phyloP scores from a whole-genome alignment of 1,140 invertebrate genomes.

The Elymnias hypermnestra region DNA sequence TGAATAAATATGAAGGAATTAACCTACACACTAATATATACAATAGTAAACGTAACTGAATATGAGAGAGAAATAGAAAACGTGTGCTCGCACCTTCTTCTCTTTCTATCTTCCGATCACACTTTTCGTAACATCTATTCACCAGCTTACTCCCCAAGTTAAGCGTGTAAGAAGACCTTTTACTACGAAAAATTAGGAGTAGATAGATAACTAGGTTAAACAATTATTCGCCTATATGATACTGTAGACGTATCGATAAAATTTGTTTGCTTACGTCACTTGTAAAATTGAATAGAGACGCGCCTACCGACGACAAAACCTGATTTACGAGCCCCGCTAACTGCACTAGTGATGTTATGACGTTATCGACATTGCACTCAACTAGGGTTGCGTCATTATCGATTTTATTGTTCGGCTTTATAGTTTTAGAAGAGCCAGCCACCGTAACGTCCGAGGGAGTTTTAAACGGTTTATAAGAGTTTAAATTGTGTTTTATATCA shows the following conservation, averaged over 20 bases:
- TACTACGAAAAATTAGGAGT: too few relatives aligned
- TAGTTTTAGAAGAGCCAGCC: constrained; percentile 1
- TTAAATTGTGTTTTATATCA: background rate
- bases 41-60: too few relatives aligned
- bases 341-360: constrained; percentile 41
- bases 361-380: constrained; percentile 5
- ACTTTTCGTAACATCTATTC: too few relatives aligned
- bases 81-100: too few relatives aligned
- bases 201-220: too few relatives aligned
- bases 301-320: constrained; percentile 44
- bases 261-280: constrained; percentile 46
- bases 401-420: constrained; percentile 2
- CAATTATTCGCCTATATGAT: too few relatives aligned
- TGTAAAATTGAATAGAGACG: constrained; percentile 58
- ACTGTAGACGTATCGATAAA: constrained; percentile 30
- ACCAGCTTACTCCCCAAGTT: too few relatives aligned
- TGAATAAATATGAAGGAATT: too few relatives aligned
- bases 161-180: too few relatives aligned
- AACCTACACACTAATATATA: too few relatives aligned
- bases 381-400: background rate
- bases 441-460: background rate
- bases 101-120: too few relatives aligned
- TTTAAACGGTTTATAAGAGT: background rate
- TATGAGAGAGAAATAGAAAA: too few relatives aligned
- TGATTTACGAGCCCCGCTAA: constrained; percentile 53